phyloP scores from a whole-genome alignment of 2,113 vertebrate genomes.

The Ivindomyrus marchei region DNA sequence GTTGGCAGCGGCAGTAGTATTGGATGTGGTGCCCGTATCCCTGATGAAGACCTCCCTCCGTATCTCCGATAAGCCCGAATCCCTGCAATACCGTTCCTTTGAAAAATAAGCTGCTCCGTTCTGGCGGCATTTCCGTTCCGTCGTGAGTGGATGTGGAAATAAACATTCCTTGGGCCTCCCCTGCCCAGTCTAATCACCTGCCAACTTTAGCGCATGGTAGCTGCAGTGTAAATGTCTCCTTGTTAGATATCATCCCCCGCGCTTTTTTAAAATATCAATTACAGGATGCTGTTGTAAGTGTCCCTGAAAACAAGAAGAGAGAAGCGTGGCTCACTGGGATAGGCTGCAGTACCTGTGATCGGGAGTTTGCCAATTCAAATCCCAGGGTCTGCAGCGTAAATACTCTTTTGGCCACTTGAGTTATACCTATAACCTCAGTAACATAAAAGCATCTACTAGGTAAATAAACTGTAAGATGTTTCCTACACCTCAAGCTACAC shows the following conservation, averaged over 20 bases:
- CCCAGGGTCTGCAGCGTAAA: not conserved
- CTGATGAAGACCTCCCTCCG: slow-evolving; percentile 1
- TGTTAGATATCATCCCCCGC: not conserved
- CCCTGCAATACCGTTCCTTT: slow-evolving; percentile 1
- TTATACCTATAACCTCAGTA: not conserved
- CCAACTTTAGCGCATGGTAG: not conserved
- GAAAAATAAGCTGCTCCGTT: not conserved
- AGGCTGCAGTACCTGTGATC: not conserved
- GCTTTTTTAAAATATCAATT: not conserved
- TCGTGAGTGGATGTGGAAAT: not conserved
- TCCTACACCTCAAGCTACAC: not conserved
- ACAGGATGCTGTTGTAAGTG: not conserved
- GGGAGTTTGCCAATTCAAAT: not conserved
- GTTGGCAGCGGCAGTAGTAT: not conserved
- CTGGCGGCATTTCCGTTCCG: not conserved
- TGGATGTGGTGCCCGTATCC: not conserved
- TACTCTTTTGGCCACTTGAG: not conserved
- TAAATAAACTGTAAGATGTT: not conserved
- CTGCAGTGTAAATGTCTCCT: not conserved
- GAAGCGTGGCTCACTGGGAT: not conserved
- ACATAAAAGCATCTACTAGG: not conserved
- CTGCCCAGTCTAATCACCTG: not conserved
- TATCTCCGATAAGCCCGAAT: not conserved
- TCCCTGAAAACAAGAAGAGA: not conserved
- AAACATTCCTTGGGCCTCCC: not conserved